Evolutionary conservation across 2,888 invertebrate genomes (phyloP).

Genomic region (Esperia sulphurella): DNA sequence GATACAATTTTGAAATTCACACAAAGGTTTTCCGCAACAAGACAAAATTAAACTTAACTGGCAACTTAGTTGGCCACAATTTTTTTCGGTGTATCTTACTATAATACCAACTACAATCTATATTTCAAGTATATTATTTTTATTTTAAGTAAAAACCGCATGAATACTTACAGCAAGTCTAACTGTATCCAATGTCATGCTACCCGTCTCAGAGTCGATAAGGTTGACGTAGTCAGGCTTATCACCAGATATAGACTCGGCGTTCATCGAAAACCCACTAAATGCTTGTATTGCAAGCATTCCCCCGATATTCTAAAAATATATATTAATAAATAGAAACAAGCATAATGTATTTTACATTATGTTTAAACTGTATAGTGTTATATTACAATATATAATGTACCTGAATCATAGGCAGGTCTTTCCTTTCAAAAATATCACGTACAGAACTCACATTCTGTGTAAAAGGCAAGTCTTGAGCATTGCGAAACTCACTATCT

Average conservation of each 20-base stretch:
- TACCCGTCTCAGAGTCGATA: slow-evolving; percentile 63
- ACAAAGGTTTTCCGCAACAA: too few species aligned
- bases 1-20: too few species aligned
- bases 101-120: too few species aligned
- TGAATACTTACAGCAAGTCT: slow-evolving; percentile 48
- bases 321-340: not conserved
- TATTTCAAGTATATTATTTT: too few species aligned
- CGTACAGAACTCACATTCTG: slow-evolving; percentile 30
- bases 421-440: slow-evolving; percentile 58
- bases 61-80: too few species aligned
- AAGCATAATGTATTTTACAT: too few species aligned
- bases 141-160: not conserved
- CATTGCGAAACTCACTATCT: slow-evolving; percentile 30
- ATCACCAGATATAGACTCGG: slow-evolving; percentile 41
- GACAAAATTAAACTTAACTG: too few species aligned
- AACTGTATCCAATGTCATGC: slow-evolving; percentile 31
- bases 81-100: too few species aligned
- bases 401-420: slow-evolving; percentile 33
- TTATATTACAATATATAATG: slow-evolving; percentile 1
- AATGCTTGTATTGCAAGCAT: slow-evolving; percentile 49
- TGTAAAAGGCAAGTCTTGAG: not conserved
- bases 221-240: slow-evolving; percentile 47
- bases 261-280: slow-evolving; percentile 59
- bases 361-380: too few species aligned
- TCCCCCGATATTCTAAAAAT: slow-evolving; percentile 37